phyloP scores from a whole-genome alignment of 2,797 vertebrate genomes.

The Emydoidea blandingii region DNA sequence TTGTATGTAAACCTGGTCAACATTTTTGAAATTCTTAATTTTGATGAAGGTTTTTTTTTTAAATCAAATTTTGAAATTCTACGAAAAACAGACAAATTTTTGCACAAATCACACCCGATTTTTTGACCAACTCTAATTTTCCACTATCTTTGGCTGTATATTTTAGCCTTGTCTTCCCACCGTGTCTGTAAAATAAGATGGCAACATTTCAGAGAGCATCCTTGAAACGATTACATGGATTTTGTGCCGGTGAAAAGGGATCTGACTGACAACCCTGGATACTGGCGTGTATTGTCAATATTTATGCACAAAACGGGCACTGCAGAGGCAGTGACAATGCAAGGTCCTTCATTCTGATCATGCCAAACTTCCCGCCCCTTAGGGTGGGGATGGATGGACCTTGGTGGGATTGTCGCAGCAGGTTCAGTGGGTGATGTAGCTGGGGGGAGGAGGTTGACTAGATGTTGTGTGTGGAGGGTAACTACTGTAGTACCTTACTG shows the following conservation, averaged over 20 bases:
- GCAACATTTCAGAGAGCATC: background rate
- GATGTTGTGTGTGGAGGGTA: background rate
- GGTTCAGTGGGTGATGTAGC: background rate
- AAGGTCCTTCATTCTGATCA: background rate
- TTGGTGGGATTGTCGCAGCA: background rate
- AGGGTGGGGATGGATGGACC: background rate
- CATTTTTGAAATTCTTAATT: background rate
- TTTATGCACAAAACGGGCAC: background rate
- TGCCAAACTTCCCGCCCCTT: background rate
- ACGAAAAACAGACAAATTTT: background rate
- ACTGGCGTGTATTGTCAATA: background rate
- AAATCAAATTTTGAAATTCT: background rate
- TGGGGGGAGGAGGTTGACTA: background rate
- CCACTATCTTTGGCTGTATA: background rate
- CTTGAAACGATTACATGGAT: background rate
- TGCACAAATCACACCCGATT: background rate
- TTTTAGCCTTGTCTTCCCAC: background rate
- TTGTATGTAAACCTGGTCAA: background rate
- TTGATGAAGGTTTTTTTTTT: background rate
- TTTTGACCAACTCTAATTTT: background rate
- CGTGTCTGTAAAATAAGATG: background rate
- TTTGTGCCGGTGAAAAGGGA: background rate
- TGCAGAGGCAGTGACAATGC: background rate
- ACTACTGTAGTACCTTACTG: constrained; percentile 74
- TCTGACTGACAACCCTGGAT: background rate